These are phyloP conservation scores for Temnothorax longispinosus DNA, from an alignment of 1,140 invertebrate genomes.

Conservation along the genomic window DNA sequence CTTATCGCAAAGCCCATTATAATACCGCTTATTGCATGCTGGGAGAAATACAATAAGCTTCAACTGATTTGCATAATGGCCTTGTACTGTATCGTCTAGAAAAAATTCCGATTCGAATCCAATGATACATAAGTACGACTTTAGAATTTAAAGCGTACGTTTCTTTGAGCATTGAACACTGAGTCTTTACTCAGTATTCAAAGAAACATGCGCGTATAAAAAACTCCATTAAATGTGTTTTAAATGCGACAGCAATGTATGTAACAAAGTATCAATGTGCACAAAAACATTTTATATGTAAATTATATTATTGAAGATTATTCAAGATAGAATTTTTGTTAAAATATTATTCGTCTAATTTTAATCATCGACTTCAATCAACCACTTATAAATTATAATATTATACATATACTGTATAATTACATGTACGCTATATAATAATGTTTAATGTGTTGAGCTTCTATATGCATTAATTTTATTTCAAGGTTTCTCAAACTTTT, in stretches of 20 bases:
- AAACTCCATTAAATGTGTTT: background rate
- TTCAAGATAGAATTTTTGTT: background rate
- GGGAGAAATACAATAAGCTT: constrained; percentile 44
- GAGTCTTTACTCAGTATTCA: background rate
- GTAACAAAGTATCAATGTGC: background rate
- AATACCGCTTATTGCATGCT: constrained; percentile 43
- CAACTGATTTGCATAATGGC: constrained; percentile 38
- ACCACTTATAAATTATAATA: background rate
- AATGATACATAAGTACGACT: background rate
- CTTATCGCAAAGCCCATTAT: constrained; percentile 54
- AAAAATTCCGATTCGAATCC: constrained; percentile 14
- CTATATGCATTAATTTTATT: too few species aligned
- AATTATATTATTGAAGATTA: background rate
- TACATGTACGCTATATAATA: too few species aligned
- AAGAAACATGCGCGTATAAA: background rate
- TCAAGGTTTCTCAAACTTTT: too few species aligned
- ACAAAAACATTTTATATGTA: background rate
- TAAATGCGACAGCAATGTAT: background rate
- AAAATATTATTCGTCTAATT: background rate
- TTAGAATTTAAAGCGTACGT: background rate
- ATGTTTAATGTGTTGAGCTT: too few species aligned
- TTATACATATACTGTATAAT: too few species aligned
- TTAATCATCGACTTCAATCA: background rate
- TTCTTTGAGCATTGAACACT: too few species aligned
- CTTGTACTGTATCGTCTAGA: constrained; percentile 26